Percentiles rank a stretch among this genome's conserved stretches.
phyloP scores from a whole-genome alignment of 2,888 invertebrate genomes.

The Cremastinae sp. region DNA sequence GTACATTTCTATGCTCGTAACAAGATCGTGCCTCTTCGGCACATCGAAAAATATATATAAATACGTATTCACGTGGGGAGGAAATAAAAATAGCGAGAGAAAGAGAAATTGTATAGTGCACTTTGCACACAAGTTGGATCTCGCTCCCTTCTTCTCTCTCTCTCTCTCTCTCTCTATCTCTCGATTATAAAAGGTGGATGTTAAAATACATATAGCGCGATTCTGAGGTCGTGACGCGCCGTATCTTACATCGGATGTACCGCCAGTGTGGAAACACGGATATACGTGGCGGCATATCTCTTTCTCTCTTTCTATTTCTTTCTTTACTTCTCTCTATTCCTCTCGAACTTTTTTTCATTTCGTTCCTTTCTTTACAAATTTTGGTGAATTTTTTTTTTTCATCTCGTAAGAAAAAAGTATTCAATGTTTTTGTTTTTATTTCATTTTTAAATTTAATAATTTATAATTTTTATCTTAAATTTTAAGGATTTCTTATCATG shows the following conservation, averaged over 20 bases:
- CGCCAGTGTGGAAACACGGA: conserved; percentile 79
- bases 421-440: conserved; percentile 13
- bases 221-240: conserved; percentile 78
- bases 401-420: not conserved
- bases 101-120: conserved; percentile 60
- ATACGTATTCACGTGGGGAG: not conserved
- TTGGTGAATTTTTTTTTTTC: conserved; percentile 7
- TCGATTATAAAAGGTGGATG: conserved; percentile 43
- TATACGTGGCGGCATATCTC: conserved; percentile 70
- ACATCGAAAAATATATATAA: conserved; percentile 12
- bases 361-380: not conserved
- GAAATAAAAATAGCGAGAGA: conserved; percentile 15
- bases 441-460: conserved; percentile 4
- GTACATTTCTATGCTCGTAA: conserved; percentile 36
- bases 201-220: conserved; percentile 70
- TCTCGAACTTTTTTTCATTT: conserved; percentile 41
- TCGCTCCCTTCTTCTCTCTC: conserved; percentile 31
- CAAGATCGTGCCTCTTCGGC: conserved; percentile 31
- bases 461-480: not conserved
- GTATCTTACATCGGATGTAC: conserved; percentile 80
- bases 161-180: conserved; percentile 11
- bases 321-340: conserved; percentile 47
- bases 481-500: too few species aligned
- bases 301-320: conserved; percentile 39
- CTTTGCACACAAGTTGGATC: conserved; percentile 69